Evolutionary conservation across 2,888 invertebrate species (phyloP).

Genomic region (Ochropleura leucogaster): DNA sequence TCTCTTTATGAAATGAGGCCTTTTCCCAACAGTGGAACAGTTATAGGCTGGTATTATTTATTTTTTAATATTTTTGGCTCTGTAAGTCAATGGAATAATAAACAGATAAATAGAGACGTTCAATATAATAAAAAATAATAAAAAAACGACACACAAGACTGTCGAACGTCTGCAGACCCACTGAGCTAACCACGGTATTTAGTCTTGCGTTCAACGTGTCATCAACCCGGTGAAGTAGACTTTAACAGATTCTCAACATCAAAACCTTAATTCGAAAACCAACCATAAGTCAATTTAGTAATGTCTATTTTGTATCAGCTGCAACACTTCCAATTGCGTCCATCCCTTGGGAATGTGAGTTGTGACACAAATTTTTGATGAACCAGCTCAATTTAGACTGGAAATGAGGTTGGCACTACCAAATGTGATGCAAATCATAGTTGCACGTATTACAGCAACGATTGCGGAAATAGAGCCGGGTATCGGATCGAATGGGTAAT

Average conservation of each 20-base stretch:
- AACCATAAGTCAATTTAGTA: not conserved
- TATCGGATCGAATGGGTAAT: conserved; percentile 40
- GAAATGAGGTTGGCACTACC: conserved; percentile 19
- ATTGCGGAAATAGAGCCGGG: conserved; percentile 33
- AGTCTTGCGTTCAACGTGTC: no score
- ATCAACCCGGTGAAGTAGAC: not conserved
- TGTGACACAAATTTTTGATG: conserved; percentile 4
- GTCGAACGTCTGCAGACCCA: no score
- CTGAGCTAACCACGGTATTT: no score
- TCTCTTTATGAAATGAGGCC: no score
- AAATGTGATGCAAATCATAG: conserved; percentile 41
- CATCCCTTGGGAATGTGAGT: not conserved
- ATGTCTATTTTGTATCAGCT: not conserved
- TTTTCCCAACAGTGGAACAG: no score
- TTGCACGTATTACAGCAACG: conserved; percentile 10
- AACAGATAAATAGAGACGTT: no score
- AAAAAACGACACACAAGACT: no score
- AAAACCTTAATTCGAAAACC: not conserved
- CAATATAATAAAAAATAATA: no score
- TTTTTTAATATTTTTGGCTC: no score
- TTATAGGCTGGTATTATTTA: no score
- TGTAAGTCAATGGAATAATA: no score
- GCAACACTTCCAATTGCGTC: not conserved
- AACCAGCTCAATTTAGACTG: conserved; percentile 5
- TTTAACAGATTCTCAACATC: not conserved